These are phyloP conservation scores for Caenorhabditis uteleia DNA, from an alignment of 2,888 invertebrate genomes.

Conservation along the genomic window DNA sequence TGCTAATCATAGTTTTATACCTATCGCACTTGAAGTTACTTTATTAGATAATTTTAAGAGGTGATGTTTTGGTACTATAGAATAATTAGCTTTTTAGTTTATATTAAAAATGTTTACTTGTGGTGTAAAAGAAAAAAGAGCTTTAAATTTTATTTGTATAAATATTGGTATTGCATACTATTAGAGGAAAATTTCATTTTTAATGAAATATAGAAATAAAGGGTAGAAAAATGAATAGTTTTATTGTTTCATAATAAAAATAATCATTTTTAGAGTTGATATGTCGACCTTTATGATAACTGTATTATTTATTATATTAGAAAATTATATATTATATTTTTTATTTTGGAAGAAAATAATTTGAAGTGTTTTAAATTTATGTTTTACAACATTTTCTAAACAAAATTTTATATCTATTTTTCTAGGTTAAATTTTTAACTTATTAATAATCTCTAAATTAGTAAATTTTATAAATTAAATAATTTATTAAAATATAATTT, in stretches of 20 bases:
- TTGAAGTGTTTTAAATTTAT: conserved; percentile 52
- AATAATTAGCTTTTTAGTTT: conserved; percentile 50
- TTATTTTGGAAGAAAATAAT: conserved; percentile 44
- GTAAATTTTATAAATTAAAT: conserved; percentile 45
- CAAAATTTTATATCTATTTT: no score
- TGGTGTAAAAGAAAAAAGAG: conserved; percentile 49
- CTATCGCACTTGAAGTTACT: conserved; percentile 73
- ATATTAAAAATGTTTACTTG: conserved; percentile 51
- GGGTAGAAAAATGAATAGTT: conserved; percentile 45
- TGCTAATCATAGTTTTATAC: conserved; percentile 82
- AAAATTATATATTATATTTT: conserved; percentile 48
- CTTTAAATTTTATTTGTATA: conserved; percentile 45
- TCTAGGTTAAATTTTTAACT: conserved; percentile 20
- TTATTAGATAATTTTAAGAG: conserved; percentile 53
- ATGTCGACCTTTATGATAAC: conserved; percentile 54
- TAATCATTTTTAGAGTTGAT: conserved; percentile 48
- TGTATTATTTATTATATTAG: conserved; percentile 49
- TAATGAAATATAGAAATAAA: conserved; percentile 50
- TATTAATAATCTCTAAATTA: conserved; percentile 48
- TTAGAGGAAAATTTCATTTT: conserved; percentile 73
- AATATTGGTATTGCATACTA: conserved; percentile 70
- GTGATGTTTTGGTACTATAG: conserved; percentile 48
- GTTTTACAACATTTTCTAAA: conserved; percentile 50
- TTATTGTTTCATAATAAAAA: conserved; percentile 55
- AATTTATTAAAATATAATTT: conserved; percentile 42